These are phyloP conservation scores for Oplegnathus fasciatus DNA, from an alignment of 2,113 vertebrate species.

Conservation along the genomic window DNA sequence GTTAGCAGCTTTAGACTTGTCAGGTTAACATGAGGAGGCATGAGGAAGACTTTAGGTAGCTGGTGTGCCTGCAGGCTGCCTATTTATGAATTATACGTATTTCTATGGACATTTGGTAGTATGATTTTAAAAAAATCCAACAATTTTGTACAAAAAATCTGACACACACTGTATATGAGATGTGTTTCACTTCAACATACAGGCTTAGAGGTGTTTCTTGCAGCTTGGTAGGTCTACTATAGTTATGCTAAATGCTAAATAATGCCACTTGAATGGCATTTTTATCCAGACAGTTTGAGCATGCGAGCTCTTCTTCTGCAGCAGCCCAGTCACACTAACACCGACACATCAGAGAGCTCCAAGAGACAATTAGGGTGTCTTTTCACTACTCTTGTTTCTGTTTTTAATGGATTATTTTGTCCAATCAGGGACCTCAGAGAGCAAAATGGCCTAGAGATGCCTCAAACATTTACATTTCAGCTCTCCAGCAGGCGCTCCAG, in stretches of 20 bases:
- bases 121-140: background rate
- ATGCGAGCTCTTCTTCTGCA: slow-evolving; percentile 9
- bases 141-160: background rate
- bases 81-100: background rate
- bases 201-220: background rate
- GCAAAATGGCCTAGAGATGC: background rate
- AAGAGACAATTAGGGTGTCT: background rate
- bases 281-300: slow-evolving; percentile 38
- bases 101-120: background rate
- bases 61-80: slow-evolving; percentile 3
- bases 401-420: slow-evolving; percentile 1
- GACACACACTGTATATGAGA: background rate
- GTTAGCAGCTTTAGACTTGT: slow-evolving; percentile 70
- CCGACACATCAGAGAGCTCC: slow-evolving; percentile 12
- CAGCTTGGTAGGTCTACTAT: slow-evolving; percentile 6
- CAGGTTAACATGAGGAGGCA: slow-evolving; percentile 68
- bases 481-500: background rate
- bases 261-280: slow-evolving; percentile 51
- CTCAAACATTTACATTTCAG: slow-evolving; percentile 2
- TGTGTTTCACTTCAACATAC: background rate
- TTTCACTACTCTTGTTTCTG: background rate
- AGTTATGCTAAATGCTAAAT: slow-evolving; percentile 30
- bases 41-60: slow-evolving; percentile 42
- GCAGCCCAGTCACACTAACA: background rate
- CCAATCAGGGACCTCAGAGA: background rate